Evolutionary conservation across 2,113 vertebrate species (phyloP), one percentile per base, ranked within the genome.

Genomic region (Atlantisia rogersi): DNA sequence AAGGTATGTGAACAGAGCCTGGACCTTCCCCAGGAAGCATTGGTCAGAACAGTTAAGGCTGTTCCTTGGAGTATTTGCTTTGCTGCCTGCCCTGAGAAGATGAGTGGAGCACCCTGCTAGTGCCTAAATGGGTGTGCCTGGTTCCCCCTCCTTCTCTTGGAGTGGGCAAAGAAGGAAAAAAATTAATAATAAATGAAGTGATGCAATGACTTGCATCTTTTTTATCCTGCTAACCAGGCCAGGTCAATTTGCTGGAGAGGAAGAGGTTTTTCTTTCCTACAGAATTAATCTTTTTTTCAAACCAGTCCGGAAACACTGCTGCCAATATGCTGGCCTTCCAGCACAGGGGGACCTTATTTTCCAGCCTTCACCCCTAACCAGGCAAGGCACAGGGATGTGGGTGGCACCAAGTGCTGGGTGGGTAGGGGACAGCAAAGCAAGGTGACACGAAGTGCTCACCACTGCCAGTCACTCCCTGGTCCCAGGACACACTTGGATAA

Each of bases 381-480:
- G 17, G 28, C 21, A 26, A 70, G 32, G 42, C 26, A 58, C 3
- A 5, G 63, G 32, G 53, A 24, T 1, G 1, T 19, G 1, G 0
- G 15, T 58, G 60, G 55, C 48, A 31, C 20, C 10, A 48, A 39
- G 35, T 37, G 14, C 50, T 56, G 48, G 17, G 48, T 58, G 19
- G n/a, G 40, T 22, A 50, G 39, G 12, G 12, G 16, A 52, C 25
- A 69, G 25, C 46, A 52, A 46, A 46, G 44, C 17, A 6, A 19
- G 44, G 17, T 18, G 44, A 18, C 44, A 46, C 8, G 9, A 46
- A 46, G 44, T 46, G 44, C 44, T 46, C 44, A 46, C 44, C 42
- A 42, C 44, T 46, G 17, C 9, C 44, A 46, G 44, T 46, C 44
- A 46, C 8, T 18, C 44, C 17, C 17, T 18, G 8, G 17, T 46